Evolutionary conservation across 1,140 invertebrate genomes (phyloP), one percentile per base, ranked within the genome.

Genomic region (Oryctes rhinoceros): DNA sequence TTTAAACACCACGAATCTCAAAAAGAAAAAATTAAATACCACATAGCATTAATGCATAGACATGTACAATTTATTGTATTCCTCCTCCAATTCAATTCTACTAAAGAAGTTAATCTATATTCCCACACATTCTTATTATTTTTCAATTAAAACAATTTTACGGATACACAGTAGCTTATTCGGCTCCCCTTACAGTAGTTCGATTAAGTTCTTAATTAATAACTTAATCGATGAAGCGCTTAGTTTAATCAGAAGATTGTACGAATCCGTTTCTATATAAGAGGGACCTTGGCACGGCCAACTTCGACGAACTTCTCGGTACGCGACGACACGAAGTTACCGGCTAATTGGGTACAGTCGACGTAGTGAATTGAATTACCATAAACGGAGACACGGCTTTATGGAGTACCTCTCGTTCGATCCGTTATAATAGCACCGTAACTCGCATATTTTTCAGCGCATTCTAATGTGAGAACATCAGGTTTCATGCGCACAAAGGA

Each of bases 361-460:
- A 53, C 49, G 65, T 11, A 35, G 65, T 30, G 65, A 67, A 67
- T 67, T 35, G 65, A 67, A 67, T 67, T 67, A 67, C 65, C 65
- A 67, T 67, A 67, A 67, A 67, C 65, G 65, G 65, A 67, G 65
- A 35, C 65, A 67, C 65, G 18, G 35, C 65, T 67, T 67, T 67
- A 67, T 67, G 65, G 65, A 67, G 30, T 67, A 67, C 18, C 65
- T 30, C 65, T 24, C 65, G 65, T 30, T 35, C 65, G 65, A 67
- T 67, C 65, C 65, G 65, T 67, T 67, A 67, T 67, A 67, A 67
- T 67, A 67, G 65, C 65, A 67, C 65, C 65, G 65, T 67, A 67
- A 67, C 65, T 67, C 20, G 65, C 65, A 67, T 67, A 67, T 67
- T 67, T 67, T 67, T 67, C 3, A 24, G 65, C 65, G 65, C 65